Base-by-base conservation (phyloP, 2,888 invertebrate genomes). In the Spilosoma lubricipeda region DNA sequence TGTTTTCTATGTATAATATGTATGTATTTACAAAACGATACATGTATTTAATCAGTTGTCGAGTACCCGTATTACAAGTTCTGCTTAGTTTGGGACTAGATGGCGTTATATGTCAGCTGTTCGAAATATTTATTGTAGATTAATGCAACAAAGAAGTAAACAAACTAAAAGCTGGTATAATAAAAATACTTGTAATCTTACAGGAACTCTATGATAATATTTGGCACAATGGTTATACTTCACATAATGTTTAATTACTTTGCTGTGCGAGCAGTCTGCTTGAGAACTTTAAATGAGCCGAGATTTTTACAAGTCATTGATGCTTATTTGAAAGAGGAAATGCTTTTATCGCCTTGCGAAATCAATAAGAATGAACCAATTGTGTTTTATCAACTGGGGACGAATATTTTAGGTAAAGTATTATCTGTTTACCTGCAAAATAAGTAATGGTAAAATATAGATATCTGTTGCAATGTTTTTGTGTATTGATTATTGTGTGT, bases 161-260 rank as follows among this genome's bases (percentile, higher is more conserved):
- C 45, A 13, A 42, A 23, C 1, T 9, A 56, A 56, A 56, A n/a
- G 3, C 18, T 39, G 42, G 36, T 18, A 27, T 27, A n/a, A 59
- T 39, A 36, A 20, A 18, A 73, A 70, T 64, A 70, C 48, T 39
- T 56, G 66, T 67, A 64, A 77, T 69, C 45, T 88, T 89, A 66
- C 93, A 98, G 98, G 78, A 95, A 97, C 83, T 96, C 98, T 66
- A 97, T 98, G 96, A 86, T 93, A n/a, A 90, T 99, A 75, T 99
- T 98, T 92, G 84, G 97, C 63, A 52, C 97, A 20, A 97, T 99
- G 90, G 97, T 98, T 59, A 83, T 96, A 56, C 90, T 98, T 27
- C 99, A 99, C 94, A 95, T 99, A 27, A 97, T 97, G 88, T 97
- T 98, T 70, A 99, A 99, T 94, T 98, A 98, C 89, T 96, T 96